These are phyloP conservation scores for Drosophila kanekoi DNA, from an alignment of 2,888 invertebrate species.

Conservation along the genomic window DNA sequence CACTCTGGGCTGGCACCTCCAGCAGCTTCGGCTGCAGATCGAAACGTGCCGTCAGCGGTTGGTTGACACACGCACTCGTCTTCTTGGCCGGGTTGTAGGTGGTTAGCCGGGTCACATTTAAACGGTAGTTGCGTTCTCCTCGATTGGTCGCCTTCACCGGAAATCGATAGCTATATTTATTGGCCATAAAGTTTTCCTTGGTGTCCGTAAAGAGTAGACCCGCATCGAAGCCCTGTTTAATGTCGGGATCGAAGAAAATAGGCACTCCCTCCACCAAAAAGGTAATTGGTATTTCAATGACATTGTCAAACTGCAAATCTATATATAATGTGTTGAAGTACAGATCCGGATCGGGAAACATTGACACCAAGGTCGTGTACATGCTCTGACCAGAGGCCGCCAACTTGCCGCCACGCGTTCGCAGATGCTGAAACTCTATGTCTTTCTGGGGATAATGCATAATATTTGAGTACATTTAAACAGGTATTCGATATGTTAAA, in stretches of 20 bases:
- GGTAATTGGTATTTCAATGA: slow-evolving; percentile 70
- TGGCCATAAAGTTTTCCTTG: slow-evolving; percentile 46
- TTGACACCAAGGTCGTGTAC: slow-evolving; percentile 64
- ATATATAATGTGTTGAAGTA: slow-evolving; percentile 75
- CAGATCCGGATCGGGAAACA: slow-evolving; percentile 76
- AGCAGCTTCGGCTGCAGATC: slow-evolving; percentile 69
- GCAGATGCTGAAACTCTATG: slow-evolving; percentile 56
- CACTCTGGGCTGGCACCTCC: slow-evolving; percentile 39
- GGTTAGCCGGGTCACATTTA: slow-evolving; percentile 66
- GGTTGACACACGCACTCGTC: slow-evolving; percentile 28
- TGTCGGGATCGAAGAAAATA: slow-evolving; percentile 74
- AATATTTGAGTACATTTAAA: no score
- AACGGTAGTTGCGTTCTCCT: slow-evolving; percentile 75
- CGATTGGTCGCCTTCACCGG: slow-evolving; percentile 69
- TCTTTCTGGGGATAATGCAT: slow-evolving; percentile 48
- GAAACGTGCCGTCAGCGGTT: slow-evolving; percentile 56
- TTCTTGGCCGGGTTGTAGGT: slow-evolving; percentile 22
- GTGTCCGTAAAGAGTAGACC: slow-evolving; percentile 70
- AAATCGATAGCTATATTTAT: slow-evolving; percentile 51
- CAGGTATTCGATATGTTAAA: neutral
- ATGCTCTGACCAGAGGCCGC: slow-evolving; percentile 71
- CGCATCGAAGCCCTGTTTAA: slow-evolving; percentile 67
- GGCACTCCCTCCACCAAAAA: slow-evolving; percentile 79
- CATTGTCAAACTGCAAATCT: slow-evolving; percentile 64
- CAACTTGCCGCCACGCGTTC: slow-evolving; percentile 71